Evolutionary conservation across 2,113 vertebrate genomes (phyloP).

Genomic region (Limanda limanda): DNA sequence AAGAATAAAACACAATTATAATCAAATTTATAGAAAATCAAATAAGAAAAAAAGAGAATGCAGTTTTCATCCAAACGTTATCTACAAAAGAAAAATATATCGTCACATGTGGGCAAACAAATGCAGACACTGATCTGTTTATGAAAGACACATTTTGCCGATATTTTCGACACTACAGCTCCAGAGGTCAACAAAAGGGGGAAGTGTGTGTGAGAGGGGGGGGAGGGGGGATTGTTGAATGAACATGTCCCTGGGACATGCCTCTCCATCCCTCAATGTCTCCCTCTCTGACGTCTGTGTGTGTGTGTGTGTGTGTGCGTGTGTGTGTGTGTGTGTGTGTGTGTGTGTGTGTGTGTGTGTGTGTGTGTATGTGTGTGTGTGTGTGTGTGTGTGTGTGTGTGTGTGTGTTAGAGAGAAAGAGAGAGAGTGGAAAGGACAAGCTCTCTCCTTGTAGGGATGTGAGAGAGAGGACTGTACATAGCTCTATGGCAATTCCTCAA

Average conservation of each 20-base stretch:
- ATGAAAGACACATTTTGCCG: too few species aligned
- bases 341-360: background rate
- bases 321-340: too few species aligned
- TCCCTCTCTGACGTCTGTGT: background rate
- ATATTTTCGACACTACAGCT: background rate
- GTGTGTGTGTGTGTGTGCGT: background rate
- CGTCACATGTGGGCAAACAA: too few species aligned
- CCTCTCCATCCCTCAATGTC: background rate
- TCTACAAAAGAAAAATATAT: too few species aligned
- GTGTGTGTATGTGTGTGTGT: background rate
- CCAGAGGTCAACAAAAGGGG: constrained; percentile 32
- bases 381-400: too few species aligned
- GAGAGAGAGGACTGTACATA: constrained; percentile 42
- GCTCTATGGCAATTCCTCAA: constrained; percentile 43
- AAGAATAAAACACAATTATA: too few species aligned
- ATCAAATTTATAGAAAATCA: too few species aligned
- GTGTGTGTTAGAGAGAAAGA: constrained; percentile 25
- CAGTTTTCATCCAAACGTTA: too few species aligned
- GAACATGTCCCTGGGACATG: background rate
- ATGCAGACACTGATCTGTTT: too few species aligned
- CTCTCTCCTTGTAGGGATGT: constrained; percentile 55
- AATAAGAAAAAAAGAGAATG: too few species aligned
- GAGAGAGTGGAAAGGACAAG: constrained; percentile 12
- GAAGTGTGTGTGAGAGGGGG: constrained; percentile 6
- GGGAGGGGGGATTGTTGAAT: constrained; percentile 12